Conservation (phyloP, 1,140 invertebrate species). For the Pseudomyrmex cubaensis region DNA sequence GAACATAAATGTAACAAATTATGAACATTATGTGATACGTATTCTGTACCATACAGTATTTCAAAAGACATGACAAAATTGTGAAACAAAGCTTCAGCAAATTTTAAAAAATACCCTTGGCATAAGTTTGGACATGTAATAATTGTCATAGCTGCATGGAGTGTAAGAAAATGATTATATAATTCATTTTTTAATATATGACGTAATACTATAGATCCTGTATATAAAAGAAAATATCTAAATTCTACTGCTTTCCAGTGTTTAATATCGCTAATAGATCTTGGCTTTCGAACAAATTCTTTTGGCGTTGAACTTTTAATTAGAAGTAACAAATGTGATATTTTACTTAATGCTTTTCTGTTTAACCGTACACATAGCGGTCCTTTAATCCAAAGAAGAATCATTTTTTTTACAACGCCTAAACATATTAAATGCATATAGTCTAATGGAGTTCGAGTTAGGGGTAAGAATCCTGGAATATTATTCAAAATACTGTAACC, state of each 20-base stretch:
- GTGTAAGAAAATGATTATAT: slow-evolving; percentile 6
- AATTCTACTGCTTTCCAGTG: slow-evolving; percentile 16
- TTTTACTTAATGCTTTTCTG: background rate
- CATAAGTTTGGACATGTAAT: background rate
- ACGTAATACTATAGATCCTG: background rate
- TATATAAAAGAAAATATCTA: slow-evolving; percentile 4
- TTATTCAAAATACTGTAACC: background rate
- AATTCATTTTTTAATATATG: background rate
- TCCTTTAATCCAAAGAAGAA: background rate
- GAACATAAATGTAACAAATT: slow-evolving; percentile 5
- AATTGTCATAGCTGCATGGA: slow-evolving; percentile 4
- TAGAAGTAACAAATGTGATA: background rate
- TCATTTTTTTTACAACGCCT: background rate
- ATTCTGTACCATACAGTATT: background rate
- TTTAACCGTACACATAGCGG: background rate
- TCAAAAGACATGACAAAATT: background rate
- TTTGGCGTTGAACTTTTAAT: background rate
- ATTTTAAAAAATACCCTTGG: background rate
- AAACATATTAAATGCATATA: slow-evolving; percentile 13
- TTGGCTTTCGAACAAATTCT: background rate
- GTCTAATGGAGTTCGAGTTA: background rate
- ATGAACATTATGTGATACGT: slow-evolving; percentile 18
- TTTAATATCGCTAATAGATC: background rate
- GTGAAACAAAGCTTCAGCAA: slow-evolving; percentile 1
- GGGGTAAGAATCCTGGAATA: background rate